Percentiles rank a stretch among this genome's conserved stretches.
Conservation (phyloP, 2,113 vertebrate species). For the Carettochelys insculpta region DNA sequence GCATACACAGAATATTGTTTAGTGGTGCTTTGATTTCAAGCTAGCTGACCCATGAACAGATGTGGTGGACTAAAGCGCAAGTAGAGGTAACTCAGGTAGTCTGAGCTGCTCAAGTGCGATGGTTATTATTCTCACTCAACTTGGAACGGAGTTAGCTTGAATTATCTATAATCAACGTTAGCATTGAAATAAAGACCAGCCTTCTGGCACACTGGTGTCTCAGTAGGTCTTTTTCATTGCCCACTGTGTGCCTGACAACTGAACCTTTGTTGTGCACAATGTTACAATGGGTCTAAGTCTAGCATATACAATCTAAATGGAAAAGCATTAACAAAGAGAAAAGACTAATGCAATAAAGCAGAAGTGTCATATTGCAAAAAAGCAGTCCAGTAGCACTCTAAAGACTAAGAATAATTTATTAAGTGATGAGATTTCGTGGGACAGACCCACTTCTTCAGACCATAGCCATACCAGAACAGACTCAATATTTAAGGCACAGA, state of each 20-base stretch:
- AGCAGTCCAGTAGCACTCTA: no score
- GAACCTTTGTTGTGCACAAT: not conserved
- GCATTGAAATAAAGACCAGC: not conserved
- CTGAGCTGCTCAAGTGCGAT: not conserved
- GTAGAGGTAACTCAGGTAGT: not conserved
- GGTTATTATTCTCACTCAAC: not conserved
- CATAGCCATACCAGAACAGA: no score
- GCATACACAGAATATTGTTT: not conserved
- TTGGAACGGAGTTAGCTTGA: not conserved
- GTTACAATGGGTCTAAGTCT: not conserved
- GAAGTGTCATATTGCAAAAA: not conserved
- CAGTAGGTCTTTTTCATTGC: not conserved
- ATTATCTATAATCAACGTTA: not conserved
- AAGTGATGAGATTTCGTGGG: no score
- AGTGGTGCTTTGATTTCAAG: not conserved
- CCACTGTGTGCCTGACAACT: not conserved
- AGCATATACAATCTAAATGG: not conserved
- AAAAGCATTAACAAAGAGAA: not conserved
- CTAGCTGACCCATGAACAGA: not conserved
- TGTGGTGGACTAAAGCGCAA: not conserved
- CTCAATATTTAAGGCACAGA: no score
- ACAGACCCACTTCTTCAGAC: no score
- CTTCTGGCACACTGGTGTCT: not conserved
- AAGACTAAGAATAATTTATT: no score
- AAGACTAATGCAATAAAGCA: not conserved